phyloP scores from a whole-genome alignment of 2,888 invertebrate genomes.

The Sinotaia quadrata region DNA sequence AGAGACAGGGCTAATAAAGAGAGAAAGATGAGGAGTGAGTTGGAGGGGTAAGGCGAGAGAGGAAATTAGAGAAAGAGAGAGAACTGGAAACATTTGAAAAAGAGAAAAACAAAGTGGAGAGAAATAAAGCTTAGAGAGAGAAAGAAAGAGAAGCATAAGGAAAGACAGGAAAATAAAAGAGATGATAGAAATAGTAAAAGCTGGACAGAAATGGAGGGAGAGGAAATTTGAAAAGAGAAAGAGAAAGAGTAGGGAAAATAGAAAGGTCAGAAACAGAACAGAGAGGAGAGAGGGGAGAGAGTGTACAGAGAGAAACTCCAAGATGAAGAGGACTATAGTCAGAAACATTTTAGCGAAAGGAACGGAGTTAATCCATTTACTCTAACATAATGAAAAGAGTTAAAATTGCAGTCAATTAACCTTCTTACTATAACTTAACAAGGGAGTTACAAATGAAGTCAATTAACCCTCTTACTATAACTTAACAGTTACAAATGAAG shows the following conservation, averaged over 20 bases:
- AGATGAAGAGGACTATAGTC: neutral
- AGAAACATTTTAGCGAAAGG: neutral
- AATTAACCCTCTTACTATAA: no score
- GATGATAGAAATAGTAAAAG: neutral
- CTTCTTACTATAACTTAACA: no score
- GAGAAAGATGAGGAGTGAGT: neutral
- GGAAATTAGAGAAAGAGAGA: neutral
- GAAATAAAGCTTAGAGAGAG: neutral
- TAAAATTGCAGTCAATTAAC: no score
- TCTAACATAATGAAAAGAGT: no score
- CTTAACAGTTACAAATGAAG: no score
- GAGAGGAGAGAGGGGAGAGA: constrained; percentile 1
- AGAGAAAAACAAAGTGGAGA: neutral
- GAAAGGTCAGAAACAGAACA: no score
- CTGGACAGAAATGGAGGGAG: neutral
- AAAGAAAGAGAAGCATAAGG: neutral
- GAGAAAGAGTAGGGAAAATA: neutral
- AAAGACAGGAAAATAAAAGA: neutral
- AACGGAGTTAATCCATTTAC: neutral
- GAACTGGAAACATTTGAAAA: neutral
- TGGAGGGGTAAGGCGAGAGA: neutral
- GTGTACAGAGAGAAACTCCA: neutral
- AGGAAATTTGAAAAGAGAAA: neutral
- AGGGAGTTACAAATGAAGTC: no score
- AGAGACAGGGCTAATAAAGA: neutral